Percentiles rank a stretch among this genome's conserved stretches.
Conservation (phyloP, 2,888 invertebrate genomes). For the Phalera bucephala region DNA sequence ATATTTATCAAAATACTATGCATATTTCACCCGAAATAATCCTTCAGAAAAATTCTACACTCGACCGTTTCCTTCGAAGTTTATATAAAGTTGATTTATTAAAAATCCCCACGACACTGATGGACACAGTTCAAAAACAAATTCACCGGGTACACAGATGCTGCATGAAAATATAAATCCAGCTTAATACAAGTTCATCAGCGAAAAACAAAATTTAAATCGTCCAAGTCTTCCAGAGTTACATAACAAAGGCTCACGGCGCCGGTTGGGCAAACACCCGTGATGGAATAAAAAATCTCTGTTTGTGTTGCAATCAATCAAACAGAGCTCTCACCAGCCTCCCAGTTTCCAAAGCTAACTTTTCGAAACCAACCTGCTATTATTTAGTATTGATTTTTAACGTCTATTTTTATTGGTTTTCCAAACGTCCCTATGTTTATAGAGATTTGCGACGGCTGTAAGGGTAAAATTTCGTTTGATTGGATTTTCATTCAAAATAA, state of each 20-base stretch:
- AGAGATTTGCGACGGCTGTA: conserved; percentile 58
- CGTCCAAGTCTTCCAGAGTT: conserved; percentile 24
- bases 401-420: conserved; percentile 63
- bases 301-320: conserved; percentile 79
- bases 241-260: conserved; percentile 45
- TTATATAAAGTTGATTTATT: conserved; percentile 20
- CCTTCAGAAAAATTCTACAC: background rate
- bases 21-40: background rate
- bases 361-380: conserved; percentile 58
- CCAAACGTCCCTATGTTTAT: conserved; percentile 54
- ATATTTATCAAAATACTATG: background rate
- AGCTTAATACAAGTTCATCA: conserved; percentile 33
- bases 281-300: conserved; percentile 67
- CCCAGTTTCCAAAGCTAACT: conserved; percentile 65
- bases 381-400: conserved; percentile 74
- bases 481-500: conserved; percentile 48
- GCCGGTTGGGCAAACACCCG: conserved; percentile 52
- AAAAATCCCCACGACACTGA: conserved; percentile 11
- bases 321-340: conserved; percentile 62
- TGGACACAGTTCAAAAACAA: conserved; percentile 14
- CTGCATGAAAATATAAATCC: conserved; percentile 23
- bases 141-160: conserved; percentile 33
- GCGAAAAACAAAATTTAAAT: conserved; percentile 30
- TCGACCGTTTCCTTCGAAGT: background rate
- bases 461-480: conserved; percentile 51